Conservation (phyloP, 2,888 invertebrate genomes). For the Latrodectus elegans region DNA sequence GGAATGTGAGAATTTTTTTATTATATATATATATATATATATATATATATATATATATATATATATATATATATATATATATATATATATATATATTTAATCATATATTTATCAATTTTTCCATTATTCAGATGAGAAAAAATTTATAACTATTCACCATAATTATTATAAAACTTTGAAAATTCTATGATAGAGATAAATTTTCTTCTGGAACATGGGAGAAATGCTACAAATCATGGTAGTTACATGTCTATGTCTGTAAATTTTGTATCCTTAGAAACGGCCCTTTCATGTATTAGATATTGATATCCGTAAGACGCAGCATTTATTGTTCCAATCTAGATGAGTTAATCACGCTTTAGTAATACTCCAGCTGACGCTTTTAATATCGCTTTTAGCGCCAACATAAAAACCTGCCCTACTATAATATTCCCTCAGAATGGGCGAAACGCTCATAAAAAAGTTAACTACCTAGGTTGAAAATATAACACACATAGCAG, state of each 20-base stretch:
- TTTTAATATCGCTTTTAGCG: slow-evolving; percentile 58
- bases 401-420: slow-evolving; percentile 31
- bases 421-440: slow-evolving; percentile 16
- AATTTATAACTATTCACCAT: too few species aligned
- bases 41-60: too few species aligned
- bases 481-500: slow-evolving; percentile 23
- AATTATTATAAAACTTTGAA: too few species aligned
- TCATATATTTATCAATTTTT: too few species aligned
- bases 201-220: too few species aligned
- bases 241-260: not conserved
- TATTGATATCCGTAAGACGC: slow-evolving; percentile 8
- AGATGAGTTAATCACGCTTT: slow-evolving; percentile 45
- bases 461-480: slow-evolving; percentile 31
- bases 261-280: not conserved
- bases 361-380: slow-evolving; percentile 31
- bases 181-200: too few species aligned
- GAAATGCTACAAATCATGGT: too few species aligned
- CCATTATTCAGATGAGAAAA: too few species aligned
- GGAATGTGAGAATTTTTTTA: too few species aligned
- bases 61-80: too few species aligned
- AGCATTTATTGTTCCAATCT: slow-evolving; percentile 41
- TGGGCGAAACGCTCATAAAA: slow-evolving; percentile 41
- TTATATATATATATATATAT: too few species aligned
- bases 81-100: too few species aligned
- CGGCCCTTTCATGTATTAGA: slow-evolving; percentile 9